Conservation (phyloP, 2,888 invertebrate species). For the Drosophila differens region DNA sequence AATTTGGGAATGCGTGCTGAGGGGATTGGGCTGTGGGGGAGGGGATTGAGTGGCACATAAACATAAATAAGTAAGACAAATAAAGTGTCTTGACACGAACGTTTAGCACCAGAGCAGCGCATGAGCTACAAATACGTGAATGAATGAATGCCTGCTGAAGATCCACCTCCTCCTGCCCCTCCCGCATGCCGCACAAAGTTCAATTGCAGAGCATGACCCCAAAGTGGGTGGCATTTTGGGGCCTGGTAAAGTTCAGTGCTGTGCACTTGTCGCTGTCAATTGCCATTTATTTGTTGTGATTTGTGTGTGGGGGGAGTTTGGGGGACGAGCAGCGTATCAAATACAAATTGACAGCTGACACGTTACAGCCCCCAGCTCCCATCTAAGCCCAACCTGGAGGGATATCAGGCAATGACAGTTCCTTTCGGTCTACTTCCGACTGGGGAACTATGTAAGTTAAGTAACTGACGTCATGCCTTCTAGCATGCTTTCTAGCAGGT, state of each 20-base stretch:
- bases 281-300: constrained; percentile 74
- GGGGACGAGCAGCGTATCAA: constrained; percentile 48
- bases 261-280: constrained; percentile 77
- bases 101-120: constrained; percentile 54
- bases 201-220: constrained; percentile 60
- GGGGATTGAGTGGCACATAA: constrained; percentile 34
- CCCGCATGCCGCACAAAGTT: constrained; percentile 43
- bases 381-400: neutral
- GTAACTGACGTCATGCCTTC: constrained; percentile 46
- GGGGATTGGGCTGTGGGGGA: constrained; percentile 8
- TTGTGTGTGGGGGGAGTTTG: constrained; percentile 32
- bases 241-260: neutral
- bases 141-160: neutral
- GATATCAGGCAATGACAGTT: constrained; percentile 9
- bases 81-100: constrained; percentile 74
- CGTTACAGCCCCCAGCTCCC: constrained; percentile 32
- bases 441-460: constrained; percentile 2
- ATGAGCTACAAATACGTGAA: neutral
- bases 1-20: constrained; percentile 64
- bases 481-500: constrained; percentile 60
- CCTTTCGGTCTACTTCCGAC: neutral
- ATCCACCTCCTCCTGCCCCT: neutral
- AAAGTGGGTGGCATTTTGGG: neutral
- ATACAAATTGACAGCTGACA: constrained; percentile 77
- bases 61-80: constrained; percentile 80